Conservation (phyloP, 92 coral and sea anemone species). For the Zoanthus sansibaricus region DNA sequence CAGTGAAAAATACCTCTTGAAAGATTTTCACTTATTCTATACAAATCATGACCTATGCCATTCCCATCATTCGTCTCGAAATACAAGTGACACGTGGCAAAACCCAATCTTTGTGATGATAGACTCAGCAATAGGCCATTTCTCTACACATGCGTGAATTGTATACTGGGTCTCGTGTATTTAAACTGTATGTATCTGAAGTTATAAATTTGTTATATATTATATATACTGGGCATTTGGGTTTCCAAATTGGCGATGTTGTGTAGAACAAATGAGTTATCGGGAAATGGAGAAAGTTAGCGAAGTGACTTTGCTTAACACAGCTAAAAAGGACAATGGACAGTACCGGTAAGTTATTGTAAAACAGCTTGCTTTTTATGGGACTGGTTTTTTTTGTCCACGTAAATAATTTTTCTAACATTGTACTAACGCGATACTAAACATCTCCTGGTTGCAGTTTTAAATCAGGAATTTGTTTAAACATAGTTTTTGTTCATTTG, state of each 20-base stretch:
- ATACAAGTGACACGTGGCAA: slow-evolving; percentile 1
- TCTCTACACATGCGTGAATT: slow-evolving; percentile 12
- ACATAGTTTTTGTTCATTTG: background rate
- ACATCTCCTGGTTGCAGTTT: background rate
- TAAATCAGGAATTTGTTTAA: background rate
- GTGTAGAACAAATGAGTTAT: background rate
- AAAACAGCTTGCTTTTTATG: background rate
- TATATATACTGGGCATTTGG: background rate
- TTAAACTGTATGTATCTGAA: background rate
- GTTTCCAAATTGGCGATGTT: background rate
- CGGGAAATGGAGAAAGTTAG: background rate
- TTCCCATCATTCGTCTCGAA: background rate
- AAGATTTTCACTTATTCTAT: too few relatives aligned
- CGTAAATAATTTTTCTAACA: background rate
- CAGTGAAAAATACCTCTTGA: too few relatives aligned
- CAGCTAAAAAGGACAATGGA: background rate
- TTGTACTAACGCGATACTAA: background rate
- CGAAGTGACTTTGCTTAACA: background rate
- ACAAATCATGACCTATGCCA: too few relatives aligned
- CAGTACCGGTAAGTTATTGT: background rate
- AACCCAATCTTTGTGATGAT: background rate
- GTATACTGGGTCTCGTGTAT: background rate
- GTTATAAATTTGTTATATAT: background rate
- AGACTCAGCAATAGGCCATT: background rate
- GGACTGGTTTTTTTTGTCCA: background rate